Base-by-base conservation (phyloP, 2,888 invertebrate genomes). In the Leptopilina drosophilae region DNA sequence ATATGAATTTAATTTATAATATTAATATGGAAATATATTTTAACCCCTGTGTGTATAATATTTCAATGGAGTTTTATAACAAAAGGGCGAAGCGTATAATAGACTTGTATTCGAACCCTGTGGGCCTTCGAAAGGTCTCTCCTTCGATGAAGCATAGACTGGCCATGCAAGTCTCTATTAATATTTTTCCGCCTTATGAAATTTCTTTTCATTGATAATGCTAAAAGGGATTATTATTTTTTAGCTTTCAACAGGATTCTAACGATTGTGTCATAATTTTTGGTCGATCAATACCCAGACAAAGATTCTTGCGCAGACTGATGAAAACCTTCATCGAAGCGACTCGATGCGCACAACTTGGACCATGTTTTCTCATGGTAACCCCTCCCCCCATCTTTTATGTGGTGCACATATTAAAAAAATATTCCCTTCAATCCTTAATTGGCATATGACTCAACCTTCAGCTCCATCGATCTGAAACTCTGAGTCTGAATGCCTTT, bases 211-310 rank as follows among this genome's bases (percentile, higher is more conserved):
- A 79, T 80, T 78, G 56, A 49, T 76, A 78, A 82, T 80, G 79
- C 76, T 82, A 76, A 64, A 69, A 73, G 20, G 53, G 79, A 69
- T 77, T 64, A 80, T 81, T 81, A 33, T 33, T 33, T 84, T 81
- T 80, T 80, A 77, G 77, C 77, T 82, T 79, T 66, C 69, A 80
- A 67, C 67, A 79, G 82, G 76, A 82, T 86, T 88, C 86, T 85
- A 87, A 87, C 84, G 86, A 87, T 88, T 87, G 86, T 85, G 83
- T 88, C 87, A 89, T 89, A 89, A 89, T 88, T 90, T 87, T 89
- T 88, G 87, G 85, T 86, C 89, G 91, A 91, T 91, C 91, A 91
- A 92, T 92, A 92, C 89, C 89, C 86, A 87, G 84, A 90, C 90
- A 90, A 91, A 89, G 83, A 83, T 84, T 81, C 84, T 85, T 87